phyloP scores from a whole-genome alignment of 2,113 vertebrate species.

The Litocranius walleri region DNA sequence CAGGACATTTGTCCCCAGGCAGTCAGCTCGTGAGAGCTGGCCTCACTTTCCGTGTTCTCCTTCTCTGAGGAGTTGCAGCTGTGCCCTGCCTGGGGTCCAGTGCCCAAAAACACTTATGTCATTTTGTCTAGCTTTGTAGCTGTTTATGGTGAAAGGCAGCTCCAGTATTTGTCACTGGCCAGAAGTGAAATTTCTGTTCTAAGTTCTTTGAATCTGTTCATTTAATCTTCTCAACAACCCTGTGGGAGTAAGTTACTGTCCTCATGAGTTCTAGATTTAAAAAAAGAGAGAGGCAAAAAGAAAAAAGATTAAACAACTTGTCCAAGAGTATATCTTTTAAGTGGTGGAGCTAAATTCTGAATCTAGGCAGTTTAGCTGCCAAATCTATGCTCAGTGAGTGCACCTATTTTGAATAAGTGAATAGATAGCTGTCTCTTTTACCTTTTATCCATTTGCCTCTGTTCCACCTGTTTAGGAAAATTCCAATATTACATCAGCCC shows the following conservation, averaged over 20 bases:
- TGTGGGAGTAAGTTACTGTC: neutral
- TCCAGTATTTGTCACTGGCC: neutral
- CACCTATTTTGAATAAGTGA: neutral
- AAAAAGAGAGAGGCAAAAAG: neutral
- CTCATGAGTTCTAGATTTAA: neutral
- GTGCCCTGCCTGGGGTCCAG: neutral
- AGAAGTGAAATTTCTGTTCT: neutral
- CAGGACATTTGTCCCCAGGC: neutral
- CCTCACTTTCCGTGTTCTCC: neutral
- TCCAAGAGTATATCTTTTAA: neutral
- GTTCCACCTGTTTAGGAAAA: neutral
- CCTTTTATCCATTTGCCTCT: neutral
- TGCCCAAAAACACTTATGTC: neutral
- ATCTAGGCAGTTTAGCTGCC: neutral
- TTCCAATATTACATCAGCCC: neutral
- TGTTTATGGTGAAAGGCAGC: neutral
- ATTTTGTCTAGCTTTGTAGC: neutral
- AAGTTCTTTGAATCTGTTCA: neutral
- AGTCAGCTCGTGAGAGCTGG: neutral
- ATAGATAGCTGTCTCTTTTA: neutral
- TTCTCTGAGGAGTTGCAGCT: neutral
- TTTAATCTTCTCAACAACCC: neutral
- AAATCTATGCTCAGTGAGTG: neutral
- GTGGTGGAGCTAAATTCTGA: neutral
- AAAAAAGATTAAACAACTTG: neutral